These are phyloP conservation scores for Drosophila testacea DNA, from an alignment of 2,888 invertebrate species.

Conservation along the genomic window DNA sequence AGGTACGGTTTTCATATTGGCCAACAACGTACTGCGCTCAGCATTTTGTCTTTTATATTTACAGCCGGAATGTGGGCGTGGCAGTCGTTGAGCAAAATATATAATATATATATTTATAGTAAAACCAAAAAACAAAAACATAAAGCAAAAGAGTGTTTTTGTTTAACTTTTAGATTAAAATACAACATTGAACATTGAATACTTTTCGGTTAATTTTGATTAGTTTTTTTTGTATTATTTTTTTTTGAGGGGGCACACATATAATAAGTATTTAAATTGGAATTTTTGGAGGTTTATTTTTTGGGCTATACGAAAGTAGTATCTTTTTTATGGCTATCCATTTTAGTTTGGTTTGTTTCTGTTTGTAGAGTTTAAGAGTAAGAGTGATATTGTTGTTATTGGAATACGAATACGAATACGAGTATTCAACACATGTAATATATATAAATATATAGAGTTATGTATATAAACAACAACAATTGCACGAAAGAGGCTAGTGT, in stretches of 20 bases:
- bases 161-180: conserved; percentile 47
- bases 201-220: conserved; percentile 54
- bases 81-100: conserved; percentile 53
- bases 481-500: conserved; percentile 76
- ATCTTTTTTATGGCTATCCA: conserved; percentile 46
- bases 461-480: conserved; percentile 72
- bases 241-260: conserved; percentile 43
- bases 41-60: conserved; percentile 53
- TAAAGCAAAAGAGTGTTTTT: conserved; percentile 47
- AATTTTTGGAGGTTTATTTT: conserved; percentile 44
- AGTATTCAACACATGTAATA: conserved; percentile 67
- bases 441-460: conserved; percentile 44
- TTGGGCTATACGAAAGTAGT: conserved; percentile 58
- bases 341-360: conserved; percentile 20
- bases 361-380: conserved; percentile 40
- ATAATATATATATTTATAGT: conserved; percentile 25
- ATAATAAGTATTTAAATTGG: conserved; percentile 32
- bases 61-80: conserved; percentile 61
- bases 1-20: conserved; percentile 18
- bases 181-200: conserved; percentile 81
- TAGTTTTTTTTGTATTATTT: conserved; percentile 13
- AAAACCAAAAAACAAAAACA: conserved; percentile 30
- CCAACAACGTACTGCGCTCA: conserved; percentile 60
- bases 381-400: conserved; percentile 61
- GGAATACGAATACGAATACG: conserved; percentile 52